A percentile compares a stretch with the other conserved stretches of the same genome.
Conservation (phyloP, 2,113 vertebrate species). For the Rattus norvegicus region DNA sequence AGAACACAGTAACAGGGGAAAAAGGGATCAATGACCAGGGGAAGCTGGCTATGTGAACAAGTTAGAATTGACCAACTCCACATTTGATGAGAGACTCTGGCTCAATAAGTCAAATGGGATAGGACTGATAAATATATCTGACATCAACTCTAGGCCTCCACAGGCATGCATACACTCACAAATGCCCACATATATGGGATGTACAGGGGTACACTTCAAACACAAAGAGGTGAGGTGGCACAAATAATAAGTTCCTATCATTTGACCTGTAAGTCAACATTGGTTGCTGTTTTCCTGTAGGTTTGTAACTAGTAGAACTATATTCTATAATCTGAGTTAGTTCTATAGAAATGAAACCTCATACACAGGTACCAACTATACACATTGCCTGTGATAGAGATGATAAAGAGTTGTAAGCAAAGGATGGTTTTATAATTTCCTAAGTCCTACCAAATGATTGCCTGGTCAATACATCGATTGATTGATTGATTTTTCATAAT, state of each 20-base stretch:
- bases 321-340: not conserved
- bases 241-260: not conserved
- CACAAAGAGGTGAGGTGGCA: not conserved
- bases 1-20: not conserved
- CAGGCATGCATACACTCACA: not conserved
- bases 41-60: not conserved
- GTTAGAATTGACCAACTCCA: not conserved
- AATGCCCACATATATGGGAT: not conserved
- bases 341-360: slow-evolving; percentile 14
- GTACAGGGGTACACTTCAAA: no score
- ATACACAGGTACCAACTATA: not conserved
- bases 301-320: not conserved
- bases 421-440: not conserved
- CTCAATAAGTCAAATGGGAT: not conserved
- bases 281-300: not conserved
- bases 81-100: not conserved
- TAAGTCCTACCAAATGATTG: not conserved
- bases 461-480: not conserved
- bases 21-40: not conserved
- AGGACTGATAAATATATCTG: not conserved
- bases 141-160: not conserved
- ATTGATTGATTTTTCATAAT: not conserved
- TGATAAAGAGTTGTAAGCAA: not conserved
- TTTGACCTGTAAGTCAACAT: not conserved
- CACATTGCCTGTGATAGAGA: not conserved